phyloP scores from a whole-genome alignment of 2,888 invertebrate genomes.

The Drosophila eohydei region DNA sequence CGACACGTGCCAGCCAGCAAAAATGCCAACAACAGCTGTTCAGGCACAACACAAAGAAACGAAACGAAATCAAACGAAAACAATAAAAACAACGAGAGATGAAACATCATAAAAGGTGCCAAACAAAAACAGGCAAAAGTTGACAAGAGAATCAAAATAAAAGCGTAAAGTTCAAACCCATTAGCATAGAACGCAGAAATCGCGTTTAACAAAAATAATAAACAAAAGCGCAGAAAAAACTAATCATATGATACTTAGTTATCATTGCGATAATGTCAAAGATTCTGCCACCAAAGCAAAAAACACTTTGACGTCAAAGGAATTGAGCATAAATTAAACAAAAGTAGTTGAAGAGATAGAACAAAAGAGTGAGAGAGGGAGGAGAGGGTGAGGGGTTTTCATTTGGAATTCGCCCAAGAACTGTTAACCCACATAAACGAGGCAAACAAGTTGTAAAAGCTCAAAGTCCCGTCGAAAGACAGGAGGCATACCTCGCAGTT shows the following conservation, averaged over 20 bases:
- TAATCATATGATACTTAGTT: constrained; percentile 34
- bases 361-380: background rate
- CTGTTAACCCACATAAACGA: constrained; percentile 74
- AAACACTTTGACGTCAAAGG: constrained; percentile 46
- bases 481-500: constrained; percentile 38
- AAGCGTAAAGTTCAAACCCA: constrained; percentile 25
- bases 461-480: constrained; percentile 33
- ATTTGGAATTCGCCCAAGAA: constrained; percentile 62
- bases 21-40: constrained; percentile 58
- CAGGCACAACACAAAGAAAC: constrained; percentile 15
- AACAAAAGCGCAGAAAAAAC: constrained; percentile 14
- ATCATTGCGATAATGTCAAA: constrained; percentile 38
- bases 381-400: background rate
- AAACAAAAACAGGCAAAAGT: constrained; percentile 46
- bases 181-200: constrained; percentile 18
- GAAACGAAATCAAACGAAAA: background rate
- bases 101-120: constrained; percentile 49
- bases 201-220: constrained; percentile 25
- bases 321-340: constrained; percentile 46
- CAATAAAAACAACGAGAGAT: constrained; percentile 16
- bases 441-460: constrained; percentile 44
- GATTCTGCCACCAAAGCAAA: constrained; percentile 19
- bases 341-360: constrained; percentile 15
- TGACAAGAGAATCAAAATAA: constrained; percentile 30
- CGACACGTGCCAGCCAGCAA: constrained; percentile 59